These are phyloP conservation scores for Otus scops DNA, from an alignment of 2,797 vertebrate species.

Conservation along the genomic window DNA sequence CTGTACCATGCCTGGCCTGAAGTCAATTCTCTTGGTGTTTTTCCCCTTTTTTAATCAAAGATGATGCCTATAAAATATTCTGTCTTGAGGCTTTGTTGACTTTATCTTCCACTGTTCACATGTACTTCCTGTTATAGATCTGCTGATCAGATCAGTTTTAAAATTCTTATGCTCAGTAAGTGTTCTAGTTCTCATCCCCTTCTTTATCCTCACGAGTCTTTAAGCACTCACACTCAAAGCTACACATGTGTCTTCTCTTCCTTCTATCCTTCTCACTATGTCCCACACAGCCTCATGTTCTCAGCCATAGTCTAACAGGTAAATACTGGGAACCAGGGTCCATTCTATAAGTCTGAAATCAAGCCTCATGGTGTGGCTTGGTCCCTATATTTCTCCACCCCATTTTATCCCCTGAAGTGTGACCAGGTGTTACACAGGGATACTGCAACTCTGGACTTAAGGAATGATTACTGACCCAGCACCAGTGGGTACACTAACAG, in stretches of 20 bases:
- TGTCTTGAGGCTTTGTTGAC: neutral
- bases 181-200: neutral
- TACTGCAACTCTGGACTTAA: neutral
- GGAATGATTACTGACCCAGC: neutral
- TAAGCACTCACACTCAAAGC: neutral
- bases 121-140: neutral
- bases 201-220: neutral
- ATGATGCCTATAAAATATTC: neutral
- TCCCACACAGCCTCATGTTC: neutral
- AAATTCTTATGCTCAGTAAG: neutral
- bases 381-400: neutral
- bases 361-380: neutral
- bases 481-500: neutral
- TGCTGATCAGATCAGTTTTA: neutral
- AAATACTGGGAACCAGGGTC: neutral
- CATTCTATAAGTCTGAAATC: neutral
- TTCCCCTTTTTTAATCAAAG: rapidly evolving
- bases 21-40: rapidly evolving
- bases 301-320: neutral
- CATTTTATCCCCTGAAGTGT: neutral
- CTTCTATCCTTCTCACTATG: neutral
- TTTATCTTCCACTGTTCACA: neutral
- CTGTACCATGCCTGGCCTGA: neutral
- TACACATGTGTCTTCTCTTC: neutral
- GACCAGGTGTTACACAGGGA: neutral